These are phyloP conservation scores for Microcaecilia unicolor DNA, from an alignment of 2,797 vertebrate species.

Conservation along the genomic window DNA sequence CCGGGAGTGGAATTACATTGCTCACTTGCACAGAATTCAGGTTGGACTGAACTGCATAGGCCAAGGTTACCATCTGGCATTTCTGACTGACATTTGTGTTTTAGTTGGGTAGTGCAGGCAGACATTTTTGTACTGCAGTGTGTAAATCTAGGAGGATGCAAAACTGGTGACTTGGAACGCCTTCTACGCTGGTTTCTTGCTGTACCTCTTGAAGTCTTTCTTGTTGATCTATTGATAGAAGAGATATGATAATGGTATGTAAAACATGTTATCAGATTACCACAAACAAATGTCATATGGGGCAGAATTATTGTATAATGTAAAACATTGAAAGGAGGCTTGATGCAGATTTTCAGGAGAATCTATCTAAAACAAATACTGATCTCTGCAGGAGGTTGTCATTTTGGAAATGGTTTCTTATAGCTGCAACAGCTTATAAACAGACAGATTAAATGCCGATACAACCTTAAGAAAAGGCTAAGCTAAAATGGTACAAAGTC, in stretches of 20 bases:
- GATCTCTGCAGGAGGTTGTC: too few relatives aligned
- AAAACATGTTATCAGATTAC: too few relatives aligned
- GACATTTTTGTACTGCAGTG: conserved; percentile 71
- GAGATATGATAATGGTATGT: too few relatives aligned
- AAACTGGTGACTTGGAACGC: conserved; percentile 89
- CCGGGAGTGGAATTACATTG: conserved; percentile 41
- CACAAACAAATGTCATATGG: too few relatives aligned
- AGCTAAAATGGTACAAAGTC: background rate
- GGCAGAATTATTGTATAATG: too few relatives aligned
- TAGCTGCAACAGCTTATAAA: too few relatives aligned
- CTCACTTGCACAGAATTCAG: conserved; percentile 43
- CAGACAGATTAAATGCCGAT: too few relatives aligned
- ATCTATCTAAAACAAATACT: too few relatives aligned
- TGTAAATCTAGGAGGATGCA: conserved; percentile 88
- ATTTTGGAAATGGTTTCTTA: too few relatives aligned
- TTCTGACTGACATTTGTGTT: conserved; percentile 60
- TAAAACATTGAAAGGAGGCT: too few relatives aligned
- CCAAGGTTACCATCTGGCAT: conserved; percentile 35
- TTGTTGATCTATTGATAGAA: conserved; percentile 58
- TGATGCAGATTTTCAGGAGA: too few relatives aligned
- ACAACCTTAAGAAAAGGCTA: background rate
- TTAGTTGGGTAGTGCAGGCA: conserved; percentile 53
- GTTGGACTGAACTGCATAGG: conserved; percentile 32
- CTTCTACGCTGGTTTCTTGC: conserved; percentile 78
- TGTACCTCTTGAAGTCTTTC: conserved; percentile 75